These are phyloP conservation scores for Coenobita brevimanus DNA, from an alignment of 1,140 invertebrate species.

Conservation along the genomic window DNA sequence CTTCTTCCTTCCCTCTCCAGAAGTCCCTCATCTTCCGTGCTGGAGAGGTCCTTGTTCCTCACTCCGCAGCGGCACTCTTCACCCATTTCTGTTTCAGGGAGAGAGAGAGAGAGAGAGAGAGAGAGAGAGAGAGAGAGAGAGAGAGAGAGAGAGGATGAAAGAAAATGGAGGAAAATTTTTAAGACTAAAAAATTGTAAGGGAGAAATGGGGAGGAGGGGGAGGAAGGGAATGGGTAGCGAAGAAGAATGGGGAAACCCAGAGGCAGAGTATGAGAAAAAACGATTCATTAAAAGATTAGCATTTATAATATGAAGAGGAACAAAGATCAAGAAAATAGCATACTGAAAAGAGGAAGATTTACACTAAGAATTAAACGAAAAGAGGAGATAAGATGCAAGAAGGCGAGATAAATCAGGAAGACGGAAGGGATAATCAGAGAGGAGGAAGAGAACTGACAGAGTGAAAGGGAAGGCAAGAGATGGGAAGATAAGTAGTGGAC, in stretches of 20 bases:
- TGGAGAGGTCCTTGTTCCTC: too few relatives aligned
- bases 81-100: background rate
- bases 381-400: background rate
- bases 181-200: too few relatives aligned
- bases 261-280: background rate
- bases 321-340: too few relatives aligned
- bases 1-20: too few relatives aligned
- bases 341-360: too few relatives aligned
- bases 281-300: background rate
- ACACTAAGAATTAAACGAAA: background rate
- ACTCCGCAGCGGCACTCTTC: too few relatives aligned
- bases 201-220: background rate
- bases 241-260: too few relatives aligned
- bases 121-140: background rate
- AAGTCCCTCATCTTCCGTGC: too few relatives aligned
- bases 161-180: background rate
- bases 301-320: background rate
- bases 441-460: too few relatives aligned
- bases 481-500: background rate
- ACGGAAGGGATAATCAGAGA: background rate
- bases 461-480: too few relatives aligned
- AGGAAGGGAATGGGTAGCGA: too few relatives aligned
- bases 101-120: slow-evolving; percentile 4
- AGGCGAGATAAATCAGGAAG: background rate
- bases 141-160: background rate